Conservation (phyloP, 2,888 invertebrate genomes). For the Neoascia interrupta region DNA sequence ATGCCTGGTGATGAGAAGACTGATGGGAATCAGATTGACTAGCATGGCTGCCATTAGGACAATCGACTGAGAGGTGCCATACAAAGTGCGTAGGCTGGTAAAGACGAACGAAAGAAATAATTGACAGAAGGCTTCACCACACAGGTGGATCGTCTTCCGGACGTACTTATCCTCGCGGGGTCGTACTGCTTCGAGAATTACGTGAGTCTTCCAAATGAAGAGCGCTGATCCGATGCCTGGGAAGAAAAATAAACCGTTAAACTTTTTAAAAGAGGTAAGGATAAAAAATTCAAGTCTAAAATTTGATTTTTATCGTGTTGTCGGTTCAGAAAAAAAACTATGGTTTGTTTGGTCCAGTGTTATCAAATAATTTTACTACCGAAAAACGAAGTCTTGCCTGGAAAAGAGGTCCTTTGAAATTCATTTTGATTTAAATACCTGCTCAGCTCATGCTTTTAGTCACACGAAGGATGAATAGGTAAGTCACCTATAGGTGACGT, state of each 20-base stretch:
- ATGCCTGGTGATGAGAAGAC: constrained; percentile 77
- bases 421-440: no score
- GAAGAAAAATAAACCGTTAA: background rate
- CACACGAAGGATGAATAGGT: no score
- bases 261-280: background rate
- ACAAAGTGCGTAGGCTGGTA: constrained; percentile 78
- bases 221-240: constrained; percentile 78
- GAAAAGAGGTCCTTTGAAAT: no score
- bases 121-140: constrained; percentile 79
- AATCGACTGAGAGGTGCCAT: constrained; percentile 78
- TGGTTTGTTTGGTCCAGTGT: no score
- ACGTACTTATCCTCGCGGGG: constrained; percentile 79
- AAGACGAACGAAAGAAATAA: constrained; percentile 79
- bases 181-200: constrained; percentile 78
- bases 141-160: constrained; percentile 77
- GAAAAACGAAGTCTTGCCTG: no score
- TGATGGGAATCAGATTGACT: constrained; percentile 78
- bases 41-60: constrained; percentile 78
- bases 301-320: no score
- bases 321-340: no score
- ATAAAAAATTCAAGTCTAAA: no score
- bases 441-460: no score
- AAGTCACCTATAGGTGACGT: no score
- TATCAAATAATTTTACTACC: no score
- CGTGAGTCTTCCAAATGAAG: constrained; percentile 77